Conservation (phyloP, 2,888 invertebrate species). For the Ecliptopera silaceata region DNA sequence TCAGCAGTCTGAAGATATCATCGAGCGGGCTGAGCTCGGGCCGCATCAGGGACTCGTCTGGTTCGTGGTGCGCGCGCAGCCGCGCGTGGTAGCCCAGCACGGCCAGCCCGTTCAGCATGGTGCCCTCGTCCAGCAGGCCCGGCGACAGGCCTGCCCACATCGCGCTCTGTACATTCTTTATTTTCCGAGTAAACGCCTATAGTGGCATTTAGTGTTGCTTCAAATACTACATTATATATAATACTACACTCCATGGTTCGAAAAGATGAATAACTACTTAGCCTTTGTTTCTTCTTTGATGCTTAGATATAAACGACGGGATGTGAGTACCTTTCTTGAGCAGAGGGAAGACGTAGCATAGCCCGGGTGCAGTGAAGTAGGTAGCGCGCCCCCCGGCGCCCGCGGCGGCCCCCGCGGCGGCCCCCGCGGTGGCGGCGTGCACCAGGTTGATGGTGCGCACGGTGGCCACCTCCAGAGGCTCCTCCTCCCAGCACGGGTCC, state of each 20-base stretch:
- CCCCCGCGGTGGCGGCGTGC: slow-evolving; percentile 79
- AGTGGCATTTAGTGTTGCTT: too few relatives aligned
- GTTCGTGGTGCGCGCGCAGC: slow-evolving; percentile 81
- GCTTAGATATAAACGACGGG: too few relatives aligned
- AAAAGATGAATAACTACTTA: too few relatives aligned
- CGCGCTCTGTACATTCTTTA: background rate
- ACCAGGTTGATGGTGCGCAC: slow-evolving; percentile 85
- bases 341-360: slow-evolving; percentile 92
- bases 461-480: slow-evolving; percentile 85
- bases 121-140: slow-evolving; percentile 64
- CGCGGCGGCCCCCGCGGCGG: slow-evolving; percentile 21
- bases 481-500: slow-evolving; percentile 89
- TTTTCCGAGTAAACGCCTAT: too few relatives aligned
- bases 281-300: too few relatives aligned
- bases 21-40: slow-evolving; percentile 91
- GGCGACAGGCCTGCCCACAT: slow-evolving; percentile 26
- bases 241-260: too few relatives aligned
- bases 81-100: slow-evolving; percentile 88
- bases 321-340: slow-evolving; percentile 81
- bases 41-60: slow-evolving; percentile 82
- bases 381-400: slow-evolving; percentile 34
- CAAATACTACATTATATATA: too few relatives aligned
- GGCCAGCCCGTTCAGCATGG: slow-evolving; percentile 78
- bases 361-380: slow-evolving; percentile 87
- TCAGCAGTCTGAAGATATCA: slow-evolving; percentile 91